Conservation (phyloP, 2,797 vertebrate species). For the Oreochromis grahami region DNA sequence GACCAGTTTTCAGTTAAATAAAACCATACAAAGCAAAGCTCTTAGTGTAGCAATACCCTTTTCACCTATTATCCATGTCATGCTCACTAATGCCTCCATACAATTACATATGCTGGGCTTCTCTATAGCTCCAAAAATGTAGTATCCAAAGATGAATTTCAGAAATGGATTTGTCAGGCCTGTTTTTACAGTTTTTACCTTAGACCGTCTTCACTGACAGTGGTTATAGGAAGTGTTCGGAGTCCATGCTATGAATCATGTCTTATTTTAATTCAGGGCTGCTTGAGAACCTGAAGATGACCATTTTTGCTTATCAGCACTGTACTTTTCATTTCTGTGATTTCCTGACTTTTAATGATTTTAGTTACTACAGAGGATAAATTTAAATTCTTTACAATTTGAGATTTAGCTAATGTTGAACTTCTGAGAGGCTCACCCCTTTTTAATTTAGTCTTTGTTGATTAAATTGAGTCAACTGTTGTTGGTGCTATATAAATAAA, state of each 20-base stretch:
- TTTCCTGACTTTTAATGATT: neutral
- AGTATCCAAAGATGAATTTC: too few relatives aligned
- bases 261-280: neutral
- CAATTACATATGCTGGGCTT: too few relatives aligned
- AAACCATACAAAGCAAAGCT: too few relatives aligned
- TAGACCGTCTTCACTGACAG: too few relatives aligned
- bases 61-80: too few relatives aligned
- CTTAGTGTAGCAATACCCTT: too few relatives aligned
- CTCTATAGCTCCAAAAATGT: too few relatives aligned
- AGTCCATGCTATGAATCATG: neutral
- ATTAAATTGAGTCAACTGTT: neutral
- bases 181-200: too few relatives aligned
- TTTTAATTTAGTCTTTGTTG: neutral
- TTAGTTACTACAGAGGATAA: neutral
- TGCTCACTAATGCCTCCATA: too few relatives aligned
- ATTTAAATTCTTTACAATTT: neutral
- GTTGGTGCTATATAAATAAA: neutral
- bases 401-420: neutral
- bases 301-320: neutral
- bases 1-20: too few relatives aligned
- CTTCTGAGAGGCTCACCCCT: neutral
- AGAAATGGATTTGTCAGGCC: too few relatives aligned
- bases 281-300: neutral
- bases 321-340: neutral
- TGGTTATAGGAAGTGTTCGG: too few relatives aligned